Evolutionary conservation across 2,797 vertebrate genomes (phyloP).

Genomic region (Oceanodroma leucorhoa): DNA sequence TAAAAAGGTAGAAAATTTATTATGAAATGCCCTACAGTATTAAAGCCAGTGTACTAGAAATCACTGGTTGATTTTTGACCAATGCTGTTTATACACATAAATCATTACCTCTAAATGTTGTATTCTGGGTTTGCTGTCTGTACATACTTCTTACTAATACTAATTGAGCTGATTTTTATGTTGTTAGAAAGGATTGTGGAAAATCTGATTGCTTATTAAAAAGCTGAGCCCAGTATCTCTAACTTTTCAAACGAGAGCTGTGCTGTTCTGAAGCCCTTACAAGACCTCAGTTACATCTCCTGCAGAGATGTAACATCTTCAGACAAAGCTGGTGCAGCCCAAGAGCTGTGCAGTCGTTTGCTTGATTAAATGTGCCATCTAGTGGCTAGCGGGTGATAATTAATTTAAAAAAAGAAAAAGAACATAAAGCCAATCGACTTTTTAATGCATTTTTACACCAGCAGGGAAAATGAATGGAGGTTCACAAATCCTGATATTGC

Average conservation of each 20-base stretch:
- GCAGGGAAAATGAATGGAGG: background rate
- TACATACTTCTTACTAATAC: background rate
- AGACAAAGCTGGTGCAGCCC: background rate
- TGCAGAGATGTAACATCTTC: background rate
- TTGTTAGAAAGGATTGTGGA: background rate
- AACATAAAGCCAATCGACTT: background rate
- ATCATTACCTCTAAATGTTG: background rate
- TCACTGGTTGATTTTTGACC: background rate
- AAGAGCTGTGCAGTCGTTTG: background rate
- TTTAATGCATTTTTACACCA: background rate
- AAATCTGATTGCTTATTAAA: background rate
- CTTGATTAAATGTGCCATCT: slow-evolving; percentile 46
- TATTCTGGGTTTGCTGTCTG: background rate
- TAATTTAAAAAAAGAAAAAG: accelerated
- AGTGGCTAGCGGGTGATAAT: background rate
- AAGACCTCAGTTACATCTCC: too few species aligned
- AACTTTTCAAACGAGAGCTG: background rate
- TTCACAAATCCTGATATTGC: background rate
- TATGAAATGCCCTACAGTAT: background rate
- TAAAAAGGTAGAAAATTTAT: background rate
- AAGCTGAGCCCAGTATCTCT: background rate
- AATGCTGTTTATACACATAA: background rate
- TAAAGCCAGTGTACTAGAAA: background rate
- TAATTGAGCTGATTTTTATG: background rate
- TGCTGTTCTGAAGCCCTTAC: background rate